Base-by-base conservation (phyloP, 2,888 invertebrate species). In the Cybosia mesomella region DNA sequence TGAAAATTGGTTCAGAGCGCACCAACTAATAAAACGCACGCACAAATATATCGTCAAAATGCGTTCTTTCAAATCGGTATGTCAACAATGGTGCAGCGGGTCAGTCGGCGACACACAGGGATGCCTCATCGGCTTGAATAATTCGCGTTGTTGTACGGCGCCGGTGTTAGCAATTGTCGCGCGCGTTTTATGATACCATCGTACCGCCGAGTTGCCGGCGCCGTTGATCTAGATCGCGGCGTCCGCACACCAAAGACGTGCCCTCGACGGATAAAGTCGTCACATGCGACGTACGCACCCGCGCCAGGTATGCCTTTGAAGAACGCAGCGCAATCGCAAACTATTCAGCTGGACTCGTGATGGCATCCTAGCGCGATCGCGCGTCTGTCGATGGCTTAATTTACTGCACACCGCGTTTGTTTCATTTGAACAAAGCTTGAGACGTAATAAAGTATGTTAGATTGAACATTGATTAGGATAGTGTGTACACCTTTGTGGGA, bases 91-190 rank as follows among this genome's bases (percentile, higher is more conserved):
- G 84, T 82, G 63, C 72, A 64, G 73, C 73, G 71, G 73, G 77
- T 73, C 80, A 80, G 80, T 81, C 81, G 85, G 82, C 80, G 80
- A 81, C 81, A 76, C 72, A 80, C 76, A 73, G 82, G 86, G 87
- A 85, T 83, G 80, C 80, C 84, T 85, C 85, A 79, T 83, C 83
- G 83, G 82, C 83, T 82, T 90, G 92, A 91, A 92, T 93, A 92
- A 92, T 92, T 92, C 89, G 91, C 91, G 87, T 84, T 86, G 92
- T 87, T 86, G 83, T 84, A 77, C 87, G 87, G 89, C 90, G 89
- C 88, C 90, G 83, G 90, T 90, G 92, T 92, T 91, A 92, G 92
- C 93, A 93, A 93, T 93, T 93, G 94, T 93, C 93, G 93, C 92
- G 89, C 87, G 83, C 87, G 85, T 84, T 91, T 91, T 88, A 82